Percentiles rank a stretch among this genome's conserved stretches.
Conservation (phyloP, 35 echinoderm and acorn worm species). For the Amphiura filiformis region DNA sequence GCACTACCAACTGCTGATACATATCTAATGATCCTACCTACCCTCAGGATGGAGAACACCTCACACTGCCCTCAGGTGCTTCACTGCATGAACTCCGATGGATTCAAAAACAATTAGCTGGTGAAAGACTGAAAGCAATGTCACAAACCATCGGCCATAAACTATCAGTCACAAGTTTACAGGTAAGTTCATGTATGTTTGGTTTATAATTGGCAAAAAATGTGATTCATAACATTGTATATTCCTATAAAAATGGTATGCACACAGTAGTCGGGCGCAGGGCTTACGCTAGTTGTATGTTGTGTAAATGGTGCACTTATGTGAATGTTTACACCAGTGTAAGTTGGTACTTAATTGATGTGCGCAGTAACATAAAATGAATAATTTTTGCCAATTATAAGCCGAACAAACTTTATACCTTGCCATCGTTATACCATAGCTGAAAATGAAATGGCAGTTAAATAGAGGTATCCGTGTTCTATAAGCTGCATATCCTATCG, state of each 20-base stretch:
- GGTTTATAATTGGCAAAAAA: no score
- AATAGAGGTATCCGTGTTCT: no score
- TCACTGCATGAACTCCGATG: conserved; percentile 20
- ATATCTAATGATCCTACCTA: neutral
- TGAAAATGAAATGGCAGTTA: no score
- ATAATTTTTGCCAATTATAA: no score
- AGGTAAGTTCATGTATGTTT: neutral
- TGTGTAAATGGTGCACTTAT: no score
- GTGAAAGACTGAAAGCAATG: conserved; percentile 54
- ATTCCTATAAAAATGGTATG: neutral
- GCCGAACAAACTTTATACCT: neutral
- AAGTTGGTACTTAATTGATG: no score
- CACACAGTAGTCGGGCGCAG: no score
- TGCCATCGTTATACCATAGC: no score
- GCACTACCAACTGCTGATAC: neutral
- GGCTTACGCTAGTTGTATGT: no score
- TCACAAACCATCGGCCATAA: conserved; percentile 9
- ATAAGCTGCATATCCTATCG: no score
- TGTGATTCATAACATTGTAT: no score
- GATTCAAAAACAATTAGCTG: conserved; percentile 52
- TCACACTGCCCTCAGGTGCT: conserved; percentile 30
- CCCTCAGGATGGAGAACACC: conserved; percentile 76
- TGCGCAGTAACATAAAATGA: no score
- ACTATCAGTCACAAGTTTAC: neutral
- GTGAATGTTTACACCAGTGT: neutral